These are phyloP conservation scores for Macropus fuliginosus DNA, from an alignment of 2,797 vertebrate genomes.

Conservation along the genomic window DNA sequence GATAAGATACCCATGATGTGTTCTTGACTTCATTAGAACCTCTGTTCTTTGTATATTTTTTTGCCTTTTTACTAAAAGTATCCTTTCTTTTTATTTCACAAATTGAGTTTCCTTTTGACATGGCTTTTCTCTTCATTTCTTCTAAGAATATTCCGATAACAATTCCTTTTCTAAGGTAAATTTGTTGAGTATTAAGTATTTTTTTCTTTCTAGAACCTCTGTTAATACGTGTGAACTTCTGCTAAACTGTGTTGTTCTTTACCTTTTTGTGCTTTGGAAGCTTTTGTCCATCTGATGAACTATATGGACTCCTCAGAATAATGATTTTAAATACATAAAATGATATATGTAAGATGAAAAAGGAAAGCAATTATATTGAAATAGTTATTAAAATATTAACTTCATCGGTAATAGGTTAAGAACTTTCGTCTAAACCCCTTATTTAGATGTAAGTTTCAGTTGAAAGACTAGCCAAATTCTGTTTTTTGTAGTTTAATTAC, in stretches of 20 bases:
- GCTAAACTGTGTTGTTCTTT: background rate
- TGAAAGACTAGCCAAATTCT: background rate
- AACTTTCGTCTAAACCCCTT: background rate
- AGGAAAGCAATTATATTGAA: background rate
- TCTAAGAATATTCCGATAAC: background rate
- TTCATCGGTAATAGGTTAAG: background rate
- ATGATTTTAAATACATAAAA: background rate
- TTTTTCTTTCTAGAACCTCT: constrained; percentile 51
- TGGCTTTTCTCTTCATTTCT: constrained; percentile 1
- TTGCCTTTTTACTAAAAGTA: background rate
- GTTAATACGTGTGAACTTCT: background rate
- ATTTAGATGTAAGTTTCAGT: background rate
- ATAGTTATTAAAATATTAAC: background rate
- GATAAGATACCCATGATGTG: constrained; percentile 82
- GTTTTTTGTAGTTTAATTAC: background rate
- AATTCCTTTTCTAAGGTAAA: background rate
- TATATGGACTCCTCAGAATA: background rate
- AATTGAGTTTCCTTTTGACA: background rate
- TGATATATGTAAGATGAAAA: background rate
- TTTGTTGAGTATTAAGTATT: constrained; percentile 20
- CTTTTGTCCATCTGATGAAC: background rate
- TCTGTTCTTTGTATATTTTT: constrained; percentile 8
- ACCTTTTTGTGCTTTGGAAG: background rate
- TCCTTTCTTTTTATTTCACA: constrained; percentile 17
- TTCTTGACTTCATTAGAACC: background rate